phyloP scores from a whole-genome alignment of 2,113 vertebrate genomes.

The Taxidea taxus region DNA sequence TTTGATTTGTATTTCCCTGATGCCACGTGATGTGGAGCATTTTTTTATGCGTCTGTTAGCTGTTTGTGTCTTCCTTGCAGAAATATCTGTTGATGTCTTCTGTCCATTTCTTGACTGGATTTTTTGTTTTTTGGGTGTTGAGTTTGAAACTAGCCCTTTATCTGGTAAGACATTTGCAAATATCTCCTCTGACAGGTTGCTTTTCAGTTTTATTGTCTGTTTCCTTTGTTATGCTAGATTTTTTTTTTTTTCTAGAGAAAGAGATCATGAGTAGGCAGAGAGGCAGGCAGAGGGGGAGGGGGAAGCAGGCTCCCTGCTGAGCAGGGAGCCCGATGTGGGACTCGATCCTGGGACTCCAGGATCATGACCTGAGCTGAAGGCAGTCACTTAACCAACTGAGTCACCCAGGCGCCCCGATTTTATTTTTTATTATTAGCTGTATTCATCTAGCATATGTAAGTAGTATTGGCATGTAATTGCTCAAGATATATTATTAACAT shows the following conservation, averaged over 20 bases:
- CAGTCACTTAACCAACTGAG: too few species aligned
- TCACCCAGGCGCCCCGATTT: too few species aligned
- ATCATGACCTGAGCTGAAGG: too few species aligned
- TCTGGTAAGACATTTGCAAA: not conserved
- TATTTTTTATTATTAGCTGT: not conserved
- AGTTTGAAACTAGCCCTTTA: not conserved
- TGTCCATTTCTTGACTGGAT: not conserved
- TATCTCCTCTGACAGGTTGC: not conserved
- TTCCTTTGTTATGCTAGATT: not conserved
- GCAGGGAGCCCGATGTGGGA: too few species aligned
- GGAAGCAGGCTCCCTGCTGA: too few species aligned
- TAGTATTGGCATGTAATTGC: not conserved
- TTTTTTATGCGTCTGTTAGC: not conserved
- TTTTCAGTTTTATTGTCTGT: not conserved
- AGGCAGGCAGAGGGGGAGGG: too few species aligned
- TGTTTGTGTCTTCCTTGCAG: not conserved
- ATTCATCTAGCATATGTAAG: not conserved
- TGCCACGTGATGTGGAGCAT: not conserved
- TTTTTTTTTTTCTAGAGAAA: too few species aligned
- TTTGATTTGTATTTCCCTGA: not conserved
- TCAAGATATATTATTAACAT: not conserved
- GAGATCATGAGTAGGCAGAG: too few species aligned
- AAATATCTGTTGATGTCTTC: not conserved
- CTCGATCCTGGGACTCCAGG: too few species aligned
- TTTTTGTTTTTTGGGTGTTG: not conserved